These are phyloP conservation scores for Sebastes melanostomus DNA, from an alignment of 2,797 vertebrate genomes.

Conservation along the genomic window DNA sequence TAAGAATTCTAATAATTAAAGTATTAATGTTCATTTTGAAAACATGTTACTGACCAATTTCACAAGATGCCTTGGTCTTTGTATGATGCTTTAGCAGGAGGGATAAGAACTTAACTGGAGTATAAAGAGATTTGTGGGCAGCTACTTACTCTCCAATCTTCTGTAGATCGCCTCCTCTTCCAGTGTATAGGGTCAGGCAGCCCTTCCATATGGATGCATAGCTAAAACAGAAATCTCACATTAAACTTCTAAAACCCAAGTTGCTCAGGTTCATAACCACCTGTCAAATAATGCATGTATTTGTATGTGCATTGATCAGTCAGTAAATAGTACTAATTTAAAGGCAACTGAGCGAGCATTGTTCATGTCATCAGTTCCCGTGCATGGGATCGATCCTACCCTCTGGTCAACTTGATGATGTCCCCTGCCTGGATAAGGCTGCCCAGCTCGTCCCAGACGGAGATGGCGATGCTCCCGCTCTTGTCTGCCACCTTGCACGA, in stretches of 20 bases:
- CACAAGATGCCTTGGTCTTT: neutral
- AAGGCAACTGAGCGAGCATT: no score
- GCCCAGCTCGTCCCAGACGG: constrained; percentile 97
- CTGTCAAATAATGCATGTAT: neutral
- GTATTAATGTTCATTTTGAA: neutral
- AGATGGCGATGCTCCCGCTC: constrained; percentile 97
- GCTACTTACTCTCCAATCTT: constrained; percentile 98
- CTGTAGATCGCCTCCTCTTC: constrained; percentile 95
- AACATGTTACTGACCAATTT: neutral
- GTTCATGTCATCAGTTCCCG: neutral
- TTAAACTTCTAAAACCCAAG: neutral
- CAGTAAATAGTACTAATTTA: neutral
- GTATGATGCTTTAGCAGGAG: neutral
- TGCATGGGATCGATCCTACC: constrained; percentile 80
- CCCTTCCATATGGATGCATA: constrained; percentile 99
- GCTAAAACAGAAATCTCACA: constrained; percentile 70
- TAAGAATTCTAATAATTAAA: no score
- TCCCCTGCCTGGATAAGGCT: constrained; percentile 95
- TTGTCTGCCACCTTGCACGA: constrained; percentile 98
- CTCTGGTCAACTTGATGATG: constrained; percentile 96
- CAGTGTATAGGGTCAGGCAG: constrained; percentile 96
- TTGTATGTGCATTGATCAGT: neutral
- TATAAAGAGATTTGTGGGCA: neutral
- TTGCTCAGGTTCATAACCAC: neutral
- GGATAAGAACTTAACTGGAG: neutral